phyloP scores from a whole-genome alignment of 2,113 vertebrate species.

The Geococcyx californianus region DNA sequence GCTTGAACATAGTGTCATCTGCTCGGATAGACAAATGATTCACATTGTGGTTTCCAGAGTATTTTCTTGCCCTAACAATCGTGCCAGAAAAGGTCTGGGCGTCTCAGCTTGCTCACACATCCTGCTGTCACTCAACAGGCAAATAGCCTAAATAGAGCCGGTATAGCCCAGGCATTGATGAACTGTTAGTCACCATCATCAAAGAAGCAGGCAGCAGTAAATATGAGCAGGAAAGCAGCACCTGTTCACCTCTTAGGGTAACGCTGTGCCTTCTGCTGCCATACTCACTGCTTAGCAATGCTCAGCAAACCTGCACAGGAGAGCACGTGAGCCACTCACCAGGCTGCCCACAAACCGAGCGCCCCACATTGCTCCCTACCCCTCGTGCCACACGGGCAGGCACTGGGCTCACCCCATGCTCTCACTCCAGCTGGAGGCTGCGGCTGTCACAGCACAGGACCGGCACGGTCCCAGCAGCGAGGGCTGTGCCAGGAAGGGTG shows the following conservation, averaged over 20 bases:
- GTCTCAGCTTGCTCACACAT: constrained; percentile 64
- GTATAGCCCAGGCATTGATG: constrained; percentile 15
- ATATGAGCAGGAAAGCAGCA: neutral
- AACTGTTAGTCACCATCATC: constrained; percentile 59
- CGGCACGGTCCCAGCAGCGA: neutral
- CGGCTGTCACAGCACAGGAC: neutral
- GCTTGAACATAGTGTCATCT: constrained; percentile 57
- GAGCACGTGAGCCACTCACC: neutral
- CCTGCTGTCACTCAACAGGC: constrained; percentile 68
- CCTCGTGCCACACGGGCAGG: neutral
- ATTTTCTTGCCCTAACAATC: constrained; percentile 63
- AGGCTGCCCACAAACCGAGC: neutral
- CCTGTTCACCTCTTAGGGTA: neutral
- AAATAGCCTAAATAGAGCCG: constrained; percentile 19
- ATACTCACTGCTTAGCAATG: neutral
- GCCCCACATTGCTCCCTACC: neutral
- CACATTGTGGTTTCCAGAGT: constrained; percentile 57
- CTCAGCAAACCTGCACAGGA: neutral
- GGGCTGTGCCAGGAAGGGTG: fast-evolving
- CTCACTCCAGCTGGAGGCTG: neutral
- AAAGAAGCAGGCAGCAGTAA: constrained; percentile 43
- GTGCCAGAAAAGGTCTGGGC: constrained; percentile 69
- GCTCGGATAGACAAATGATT: constrained; percentile 59
- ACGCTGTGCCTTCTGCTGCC: neutral
- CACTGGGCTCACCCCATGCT: fast-evolving